Base-by-base conservation (phyloP, 2,113 vertebrate species). In the Hydrolagus affinis region DNA sequence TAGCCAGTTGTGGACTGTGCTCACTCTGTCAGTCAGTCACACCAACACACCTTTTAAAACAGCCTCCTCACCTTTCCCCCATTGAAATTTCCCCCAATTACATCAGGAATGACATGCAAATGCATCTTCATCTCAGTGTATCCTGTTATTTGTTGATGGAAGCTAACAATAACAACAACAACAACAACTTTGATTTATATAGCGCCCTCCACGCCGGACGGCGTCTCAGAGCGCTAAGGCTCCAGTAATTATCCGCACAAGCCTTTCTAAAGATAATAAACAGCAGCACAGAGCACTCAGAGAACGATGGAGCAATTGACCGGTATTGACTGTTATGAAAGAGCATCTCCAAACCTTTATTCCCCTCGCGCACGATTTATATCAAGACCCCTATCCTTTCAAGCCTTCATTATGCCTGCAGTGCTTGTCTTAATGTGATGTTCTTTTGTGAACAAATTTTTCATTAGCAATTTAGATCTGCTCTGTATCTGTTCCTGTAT, bases 191-290 rank as follows among this genome's bases (percentile, higher is more conserved):
- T n/a, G n/a, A n/a, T n/a, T n/a, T n/a, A n/a, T n/a, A n/a, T n/a
- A n/a, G n/a, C n/a, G n/a, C n/a, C n/a, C n/a, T n/a, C n/a, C n/a
- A n/a, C n/a, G n/a, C n/a, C n/a, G n/a, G n/a, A n/a, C n/a, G n/a
- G n/a, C n/a, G n/a, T n/a, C n/a, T n/a, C n/a, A n/a, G n/a, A n/a
- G n/a, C n/a, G n/a, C n/a, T 83, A 66, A 83, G 15, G n/a, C 28
- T n/a, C 64, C 1, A 30, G 59, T 56, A 80, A 80, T 80, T 62
- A 80, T 28, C 59, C 64, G 17, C 60, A 60, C 60, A 0, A 3
- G 25, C n/a, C 25, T 9, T 83, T 83, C 78, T 66, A 66, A 68
- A 83, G 23, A 66, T 66, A 83, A 66, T 28, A 66, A 80, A 80
- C 14, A 83, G 78, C 15, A 83, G 78, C 28, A 32, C 62, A 25